A percentile compares a stretch with the other conserved stretches of the same genome.
Evolutionary conservation across 2,113 vertebrate species (phyloP).

Genomic region (Notothenia rossii): DNA sequence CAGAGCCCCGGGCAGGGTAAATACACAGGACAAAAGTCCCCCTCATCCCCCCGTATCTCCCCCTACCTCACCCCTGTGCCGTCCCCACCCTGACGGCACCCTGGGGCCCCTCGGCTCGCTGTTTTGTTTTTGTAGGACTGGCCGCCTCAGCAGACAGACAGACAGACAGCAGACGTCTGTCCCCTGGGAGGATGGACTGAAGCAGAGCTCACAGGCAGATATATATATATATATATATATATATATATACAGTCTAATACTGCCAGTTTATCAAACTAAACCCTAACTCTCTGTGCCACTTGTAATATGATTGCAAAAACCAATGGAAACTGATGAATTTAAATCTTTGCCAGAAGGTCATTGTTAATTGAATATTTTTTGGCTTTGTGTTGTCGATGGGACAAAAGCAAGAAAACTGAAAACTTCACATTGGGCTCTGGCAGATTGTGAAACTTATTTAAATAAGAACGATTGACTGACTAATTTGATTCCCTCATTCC

Average conservation of each 20-base stretch:
- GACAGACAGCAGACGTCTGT: slow-evolving; percentile 71
- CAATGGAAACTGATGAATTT: background rate
- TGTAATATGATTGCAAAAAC: slow-evolving; percentile 2
- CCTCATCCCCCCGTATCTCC: slow-evolving; percentile 39
- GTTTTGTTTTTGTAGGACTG: slow-evolving; percentile 80
- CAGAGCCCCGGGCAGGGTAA: slow-evolving; percentile 44
- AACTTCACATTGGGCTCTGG: background rate
- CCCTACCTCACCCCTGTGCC: slow-evolving; percentile 35
- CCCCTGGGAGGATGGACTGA: slow-evolving; percentile 52
- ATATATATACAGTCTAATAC: slow-evolving; percentile 21
- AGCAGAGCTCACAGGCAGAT: slow-evolving; percentile 31
- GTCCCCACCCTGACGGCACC: slow-evolving; percentile 53
- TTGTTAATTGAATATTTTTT: background rate
- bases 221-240: background rate
- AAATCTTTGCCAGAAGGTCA: background rate
- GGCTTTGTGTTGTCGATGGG: background rate
- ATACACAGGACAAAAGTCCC: slow-evolving; percentile 67
- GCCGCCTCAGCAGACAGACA: slow-evolving; percentile 64
- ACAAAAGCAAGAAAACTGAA: background rate
- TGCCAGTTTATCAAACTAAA: slow-evolving; percentile 22
- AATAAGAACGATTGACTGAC: too few relatives aligned
- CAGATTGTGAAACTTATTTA: too few relatives aligned
- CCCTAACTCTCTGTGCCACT: background rate
- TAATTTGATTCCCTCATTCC: too few relatives aligned
- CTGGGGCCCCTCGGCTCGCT: slow-evolving; percentile 72